These are phyloP conservation scores for Zosterops borbonicus DNA, from an alignment of 2,113 vertebrate species.

Conservation along the genomic window DNA sequence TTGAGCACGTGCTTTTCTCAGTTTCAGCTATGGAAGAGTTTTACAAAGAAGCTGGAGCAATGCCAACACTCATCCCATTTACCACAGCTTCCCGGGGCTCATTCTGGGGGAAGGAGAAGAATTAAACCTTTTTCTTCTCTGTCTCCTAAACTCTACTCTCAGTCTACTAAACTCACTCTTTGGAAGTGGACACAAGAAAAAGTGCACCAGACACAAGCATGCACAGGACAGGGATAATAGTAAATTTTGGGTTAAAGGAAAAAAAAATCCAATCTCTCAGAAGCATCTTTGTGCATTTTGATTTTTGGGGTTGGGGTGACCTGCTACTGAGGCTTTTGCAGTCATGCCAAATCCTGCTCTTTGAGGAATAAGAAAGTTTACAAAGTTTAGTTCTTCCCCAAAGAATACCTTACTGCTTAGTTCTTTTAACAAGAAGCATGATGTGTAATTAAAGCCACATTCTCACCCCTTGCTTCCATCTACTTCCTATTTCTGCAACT, in stretches of 20 bases:
- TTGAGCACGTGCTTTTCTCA: not conserved
- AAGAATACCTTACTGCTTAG: not conserved
- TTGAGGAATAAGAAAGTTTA: not conserved
- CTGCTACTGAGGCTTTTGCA: not conserved
- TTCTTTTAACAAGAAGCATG: not conserved
- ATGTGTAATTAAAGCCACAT: not conserved
- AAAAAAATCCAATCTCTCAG: not conserved
- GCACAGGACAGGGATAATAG: not conserved
- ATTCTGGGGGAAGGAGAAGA: not conserved
- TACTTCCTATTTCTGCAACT: not conserved
- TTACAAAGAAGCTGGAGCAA: not conserved
- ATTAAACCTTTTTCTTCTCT: not conserved
- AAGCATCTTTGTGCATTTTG: not conserved
- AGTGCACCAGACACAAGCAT: not conserved
- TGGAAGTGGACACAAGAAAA: not conserved
- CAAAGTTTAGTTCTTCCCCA: not conserved
- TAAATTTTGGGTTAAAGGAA: not conserved
- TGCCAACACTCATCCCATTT: not conserved
- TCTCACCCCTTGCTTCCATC: conserved; percentile 4
- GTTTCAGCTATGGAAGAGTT: not conserved
- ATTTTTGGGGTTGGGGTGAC: not conserved
- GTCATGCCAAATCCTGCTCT: not conserved
- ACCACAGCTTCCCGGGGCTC: not conserved
- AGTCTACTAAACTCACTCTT: not conserved
- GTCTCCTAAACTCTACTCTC: no score